Evolutionary conservation across 2,797 vertebrate species (phyloP).

Genomic region (Caiman crocodilus): DNA sequence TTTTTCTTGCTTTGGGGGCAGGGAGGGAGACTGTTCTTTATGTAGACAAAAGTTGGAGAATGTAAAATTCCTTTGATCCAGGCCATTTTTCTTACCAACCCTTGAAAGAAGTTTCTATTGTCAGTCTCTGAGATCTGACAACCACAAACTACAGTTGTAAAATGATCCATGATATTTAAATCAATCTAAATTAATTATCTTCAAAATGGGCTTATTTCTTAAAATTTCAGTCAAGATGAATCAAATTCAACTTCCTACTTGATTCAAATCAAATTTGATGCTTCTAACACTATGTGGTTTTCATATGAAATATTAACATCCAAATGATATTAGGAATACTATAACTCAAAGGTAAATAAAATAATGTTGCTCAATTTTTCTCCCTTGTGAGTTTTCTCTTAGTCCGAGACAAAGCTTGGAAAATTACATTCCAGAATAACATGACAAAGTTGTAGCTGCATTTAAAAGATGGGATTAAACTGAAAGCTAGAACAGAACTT

Average conservation of each 20-base stretch:
- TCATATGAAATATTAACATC: not conserved
- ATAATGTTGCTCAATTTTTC: not conserved
- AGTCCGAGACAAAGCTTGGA: not conserved
- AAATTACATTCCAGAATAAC: not conserved
- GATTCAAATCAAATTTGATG: not conserved
- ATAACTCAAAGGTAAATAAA: not conserved
- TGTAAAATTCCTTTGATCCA: rapidly evolving
- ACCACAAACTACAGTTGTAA: not conserved
- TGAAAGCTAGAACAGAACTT: not conserved
- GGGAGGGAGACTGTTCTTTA: not conserved
- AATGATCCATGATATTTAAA: not conserved
- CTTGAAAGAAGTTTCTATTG: not conserved
- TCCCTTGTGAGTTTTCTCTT: not conserved
- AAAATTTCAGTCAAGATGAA: not conserved
- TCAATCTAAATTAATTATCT: not conserved
- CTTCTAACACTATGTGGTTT: not conserved
- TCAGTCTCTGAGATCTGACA: not conserved
- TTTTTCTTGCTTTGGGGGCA: not conserved
- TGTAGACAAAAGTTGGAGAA: not conserved
- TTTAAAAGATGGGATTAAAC: not conserved
- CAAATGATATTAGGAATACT: not conserved
- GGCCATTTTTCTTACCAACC: not conserved
- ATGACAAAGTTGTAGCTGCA: not conserved
- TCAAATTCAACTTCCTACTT: too few species aligned
- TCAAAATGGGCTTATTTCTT: not conserved